These are phyloP conservation scores for Erebia aethiops DNA, from an alignment of 2,888 invertebrate species.

Conservation along the genomic window DNA sequence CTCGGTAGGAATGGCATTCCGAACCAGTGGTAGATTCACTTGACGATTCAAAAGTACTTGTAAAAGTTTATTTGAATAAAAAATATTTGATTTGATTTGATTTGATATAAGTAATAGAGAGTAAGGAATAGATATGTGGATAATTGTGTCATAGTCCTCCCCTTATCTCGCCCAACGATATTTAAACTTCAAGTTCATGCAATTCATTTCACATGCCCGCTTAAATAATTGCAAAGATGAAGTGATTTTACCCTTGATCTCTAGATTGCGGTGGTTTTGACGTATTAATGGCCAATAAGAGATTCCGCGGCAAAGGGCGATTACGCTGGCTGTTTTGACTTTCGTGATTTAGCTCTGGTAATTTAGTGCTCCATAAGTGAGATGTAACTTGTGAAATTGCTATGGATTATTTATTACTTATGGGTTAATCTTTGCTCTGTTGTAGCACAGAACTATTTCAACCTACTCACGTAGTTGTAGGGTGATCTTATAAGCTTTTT, in stretches of 20 bases:
- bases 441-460: no score
- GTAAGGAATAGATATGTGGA: no score
- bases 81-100: no score
- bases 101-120: no score
- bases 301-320: conserved; percentile 50
- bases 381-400: conserved; percentile 42
- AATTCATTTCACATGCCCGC: conserved; percentile 16
- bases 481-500: neutral
- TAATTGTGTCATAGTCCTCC: neutral
- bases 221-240: conserved; percentile 60
- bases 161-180: neutral
- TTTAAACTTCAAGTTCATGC: neutral
- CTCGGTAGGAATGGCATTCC: no score
- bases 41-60: no score
- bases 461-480: neutral
- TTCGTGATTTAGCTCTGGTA: conserved; percentile 48
- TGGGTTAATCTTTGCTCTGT: conserved; percentile 5
- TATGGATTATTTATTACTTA: conserved; percentile 32
- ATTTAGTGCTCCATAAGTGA: conserved; percentile 38
- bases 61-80: no score
- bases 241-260: conserved; percentile 61
- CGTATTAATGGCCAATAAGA: conserved; percentile 58
- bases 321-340: conserved; percentile 52
- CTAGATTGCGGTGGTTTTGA: conserved; percentile 53
- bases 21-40: no score